Percentiles rank a stretch among this genome's conserved stretches.
phyloP scores from a whole-genome alignment of 2,888 invertebrate species.

The Andrena chrysosceles region DNA sequence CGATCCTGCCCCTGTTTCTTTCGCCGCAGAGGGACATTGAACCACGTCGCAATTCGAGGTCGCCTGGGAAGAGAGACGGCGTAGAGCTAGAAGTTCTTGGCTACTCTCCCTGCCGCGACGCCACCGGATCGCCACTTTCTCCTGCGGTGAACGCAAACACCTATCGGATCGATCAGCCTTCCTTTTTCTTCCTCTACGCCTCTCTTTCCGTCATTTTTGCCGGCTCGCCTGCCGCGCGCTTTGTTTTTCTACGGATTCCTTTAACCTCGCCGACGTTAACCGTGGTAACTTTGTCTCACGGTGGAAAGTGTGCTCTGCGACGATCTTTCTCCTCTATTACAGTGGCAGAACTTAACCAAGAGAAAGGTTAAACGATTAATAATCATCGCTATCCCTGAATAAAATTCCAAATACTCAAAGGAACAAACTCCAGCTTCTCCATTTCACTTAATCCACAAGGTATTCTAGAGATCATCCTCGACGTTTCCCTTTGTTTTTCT shows the following conservation, averaged over 20 bases:
- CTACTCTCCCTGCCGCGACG: conserved; percentile 76
- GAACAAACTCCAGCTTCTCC: no score
- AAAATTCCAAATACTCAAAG: no score
- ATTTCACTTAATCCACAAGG: no score
- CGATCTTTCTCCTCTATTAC: no score
- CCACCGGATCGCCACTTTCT: conserved; percentile 71
- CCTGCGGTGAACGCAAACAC: conserved; percentile 70
- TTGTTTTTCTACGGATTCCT: neutral
- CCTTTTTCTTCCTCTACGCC: neutral
- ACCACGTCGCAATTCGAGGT: conserved; percentile 77
- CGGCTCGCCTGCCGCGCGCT: neutral
- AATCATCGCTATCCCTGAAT: no score
- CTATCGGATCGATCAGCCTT: conserved; percentile 48
- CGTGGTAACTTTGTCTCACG: no score
- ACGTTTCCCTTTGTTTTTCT: no score
- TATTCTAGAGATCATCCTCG: neutral
- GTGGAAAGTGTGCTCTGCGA: no score
- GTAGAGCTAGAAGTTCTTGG: conserved; percentile 78
- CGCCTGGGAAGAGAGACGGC: conserved; percentile 76
- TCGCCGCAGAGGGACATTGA: conserved; percentile 70
- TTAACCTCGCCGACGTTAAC: neutral
- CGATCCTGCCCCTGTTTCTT: conserved; percentile 17
- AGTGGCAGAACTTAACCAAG: no score
- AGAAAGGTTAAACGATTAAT: no score
- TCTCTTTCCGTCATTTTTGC: neutral